A percentile compares a stretch with the other conserved stretches of the same genome.
These are phyloP conservation scores for Bolinopsis microptera DNA, from an alignment of 37 sponge, comb jelly and placozoan species.

Conservation along the genomic window DNA sequence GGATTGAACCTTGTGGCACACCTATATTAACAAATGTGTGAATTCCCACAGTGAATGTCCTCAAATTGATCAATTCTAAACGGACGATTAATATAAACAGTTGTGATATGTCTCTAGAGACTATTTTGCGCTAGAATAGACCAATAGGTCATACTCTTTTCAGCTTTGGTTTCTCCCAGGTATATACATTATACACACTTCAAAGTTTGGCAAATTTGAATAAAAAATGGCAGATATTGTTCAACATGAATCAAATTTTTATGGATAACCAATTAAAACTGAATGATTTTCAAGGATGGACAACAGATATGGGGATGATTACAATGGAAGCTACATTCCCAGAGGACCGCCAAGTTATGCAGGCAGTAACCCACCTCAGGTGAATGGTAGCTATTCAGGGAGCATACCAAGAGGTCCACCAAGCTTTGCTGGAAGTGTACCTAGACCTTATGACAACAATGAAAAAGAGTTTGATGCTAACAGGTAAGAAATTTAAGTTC, in stretches of 20 bases:
- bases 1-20: too few relatives aligned
- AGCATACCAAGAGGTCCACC: neutral
- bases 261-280: neutral
- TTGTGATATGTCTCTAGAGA: too few relatives aligned
- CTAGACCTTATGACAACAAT: neutral
- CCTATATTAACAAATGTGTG: too few relatives aligned
- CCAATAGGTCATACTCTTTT: too few relatives aligned
- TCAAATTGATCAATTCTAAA: too few relatives aligned
- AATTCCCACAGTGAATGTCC: too few relatives aligned
- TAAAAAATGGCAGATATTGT: neutral
- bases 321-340: conserved; percentile 16
- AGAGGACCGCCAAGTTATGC: conserved; percentile 20
- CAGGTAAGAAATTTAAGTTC: neutral
- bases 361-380: neutral
- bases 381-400: neutral
- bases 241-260: neutral
- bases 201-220: neutral
- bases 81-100: too few relatives aligned
- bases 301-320: neutral
- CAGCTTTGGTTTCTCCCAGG: neutral
- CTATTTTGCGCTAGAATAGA: too few relatives aligned
- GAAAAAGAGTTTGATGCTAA: neutral
- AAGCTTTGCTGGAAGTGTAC: neutral
- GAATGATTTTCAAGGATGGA: neutral
- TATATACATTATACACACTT: neutral